Evolutionary conservation across 2,888 invertebrate genomes (phyloP).

Genomic region (Hyposoter didymator): DNA sequence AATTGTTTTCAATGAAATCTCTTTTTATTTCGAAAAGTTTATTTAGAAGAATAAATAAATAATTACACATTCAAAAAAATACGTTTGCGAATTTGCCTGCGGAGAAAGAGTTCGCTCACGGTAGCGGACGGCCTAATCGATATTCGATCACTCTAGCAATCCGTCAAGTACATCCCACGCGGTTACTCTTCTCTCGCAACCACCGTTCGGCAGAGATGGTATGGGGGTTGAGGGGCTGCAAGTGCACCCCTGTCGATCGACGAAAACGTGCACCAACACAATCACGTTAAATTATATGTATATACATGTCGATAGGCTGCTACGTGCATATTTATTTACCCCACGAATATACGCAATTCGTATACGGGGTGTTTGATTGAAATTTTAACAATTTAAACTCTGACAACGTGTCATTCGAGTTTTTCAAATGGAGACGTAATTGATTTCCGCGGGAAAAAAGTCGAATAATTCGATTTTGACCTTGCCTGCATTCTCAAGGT

Average conservation of each 20-base stretch:
- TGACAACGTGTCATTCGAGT: not conserved
- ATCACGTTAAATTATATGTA: slow-evolving; percentile 55
- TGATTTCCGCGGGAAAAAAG: too few relatives aligned
- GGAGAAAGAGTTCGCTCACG: slow-evolving; percentile 43
- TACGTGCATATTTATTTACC: slow-evolving; percentile 37
- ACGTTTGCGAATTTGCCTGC: not conserved
- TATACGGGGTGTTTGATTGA: not conserved
- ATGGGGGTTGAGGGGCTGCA: slow-evolving; percentile 38
- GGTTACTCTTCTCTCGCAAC: slow-evolving; percentile 69
- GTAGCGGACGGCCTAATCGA: slow-evolving; percentile 78
- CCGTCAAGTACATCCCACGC: slow-evolving; percentile 82
- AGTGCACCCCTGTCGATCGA: slow-evolving; percentile 35
- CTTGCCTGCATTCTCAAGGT: not conserved
- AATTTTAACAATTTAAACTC: not conserved
- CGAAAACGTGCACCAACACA: slow-evolving; percentile 55
- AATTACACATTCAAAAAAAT: not conserved
- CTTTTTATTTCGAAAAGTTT: not conserved
- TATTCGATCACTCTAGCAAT: slow-evolving; percentile 82
- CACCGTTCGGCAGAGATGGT: slow-evolving; percentile 58
- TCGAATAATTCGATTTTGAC: not conserved
- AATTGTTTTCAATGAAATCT: not conserved
- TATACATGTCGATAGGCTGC: not conserved
- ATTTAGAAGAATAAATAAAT: not conserved
- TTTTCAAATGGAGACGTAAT: not conserved
- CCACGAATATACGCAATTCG: slow-evolving; percentile 11